Evolutionary conservation across 2,113 vertebrate species (phyloP).

Genomic region (Equus quagga): DNA sequence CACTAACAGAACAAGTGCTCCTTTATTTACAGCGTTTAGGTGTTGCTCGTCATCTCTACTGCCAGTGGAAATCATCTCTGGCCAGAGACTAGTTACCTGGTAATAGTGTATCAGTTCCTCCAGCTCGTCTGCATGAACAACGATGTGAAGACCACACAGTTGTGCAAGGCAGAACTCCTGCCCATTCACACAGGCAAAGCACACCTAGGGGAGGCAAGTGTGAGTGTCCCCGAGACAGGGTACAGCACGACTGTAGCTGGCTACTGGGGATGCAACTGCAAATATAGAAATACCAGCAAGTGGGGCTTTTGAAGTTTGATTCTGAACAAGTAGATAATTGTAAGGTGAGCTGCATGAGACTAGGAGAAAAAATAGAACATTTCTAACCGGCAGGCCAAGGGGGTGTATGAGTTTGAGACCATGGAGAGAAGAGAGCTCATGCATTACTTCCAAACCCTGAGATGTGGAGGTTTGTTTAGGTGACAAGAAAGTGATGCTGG

Average conservation of each 20-base stretch:
- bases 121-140: slow-evolving; percentile 96
- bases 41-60: neutral
- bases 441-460: neutral
- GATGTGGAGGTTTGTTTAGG: neutral
- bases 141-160: slow-evolving; percentile 95
- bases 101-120: slow-evolving; percentile 96
- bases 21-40: neutral
- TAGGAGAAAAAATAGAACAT: neutral
- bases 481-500: neutral
- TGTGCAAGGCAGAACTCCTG: slow-evolving; percentile 94
- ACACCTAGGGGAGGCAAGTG: slow-evolving; percentile 88
- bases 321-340: neutral
- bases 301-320: neutral
- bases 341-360: neutral
- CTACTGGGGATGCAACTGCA: neutral
- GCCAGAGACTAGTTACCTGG: slow-evolving; percentile 85
- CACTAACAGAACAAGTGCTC: neutral
- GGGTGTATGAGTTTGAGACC: neutral
- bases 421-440: neutral
- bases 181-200: slow-evolving; percentile 95
- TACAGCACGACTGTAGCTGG: neutral
- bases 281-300: neutral
- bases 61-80: neutral
- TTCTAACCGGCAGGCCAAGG: neutral
- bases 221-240: neutral